Evolutionary conservation across 2,888 invertebrate species (phyloP).

Genomic region (Drosophila algonquin): DNA sequence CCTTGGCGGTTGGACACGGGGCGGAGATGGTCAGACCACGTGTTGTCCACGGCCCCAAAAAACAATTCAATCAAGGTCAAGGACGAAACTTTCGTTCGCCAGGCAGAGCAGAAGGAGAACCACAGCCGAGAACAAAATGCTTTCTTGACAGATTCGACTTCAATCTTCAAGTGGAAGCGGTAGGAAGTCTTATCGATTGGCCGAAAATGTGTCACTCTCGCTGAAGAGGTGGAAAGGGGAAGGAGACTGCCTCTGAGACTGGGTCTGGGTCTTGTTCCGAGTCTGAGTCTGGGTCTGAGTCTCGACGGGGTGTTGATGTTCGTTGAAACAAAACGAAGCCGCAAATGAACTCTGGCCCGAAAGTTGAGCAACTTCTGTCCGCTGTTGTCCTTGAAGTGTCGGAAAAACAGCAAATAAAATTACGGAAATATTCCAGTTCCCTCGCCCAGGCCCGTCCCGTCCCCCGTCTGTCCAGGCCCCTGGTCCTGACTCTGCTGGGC

Average conservation of each 20-base stretch:
- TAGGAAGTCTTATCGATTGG: conserved; percentile 43
- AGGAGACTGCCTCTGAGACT: background rate
- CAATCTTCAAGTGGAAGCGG: background rate
- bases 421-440: background rate
- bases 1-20: background rate
- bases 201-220: conserved; percentile 44
- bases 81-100: background rate
- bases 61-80: conserved; percentile 11
- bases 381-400: conserved; percentile 46
- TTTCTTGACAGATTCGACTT: background rate
- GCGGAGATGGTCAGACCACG: background rate
- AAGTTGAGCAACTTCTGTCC: conserved; percentile 30
- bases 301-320: background rate
- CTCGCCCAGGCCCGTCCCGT: too few relatives aligned
- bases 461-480: background rate
- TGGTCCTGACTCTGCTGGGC: background rate
- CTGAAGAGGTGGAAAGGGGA: background rate
- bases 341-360: conserved; percentile 11
- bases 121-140: too few relatives aligned
- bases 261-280: too few relatives aligned
- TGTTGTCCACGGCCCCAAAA: background rate
- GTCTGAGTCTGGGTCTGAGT: conserved; percentile 7
- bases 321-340: conserved; percentile 10
- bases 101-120: background rate
- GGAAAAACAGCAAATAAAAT: conserved; percentile 29